Evolutionary conservation across 2,797 vertebrate genomes (phyloP).

Genomic region (Diceros bicornis): DNA sequence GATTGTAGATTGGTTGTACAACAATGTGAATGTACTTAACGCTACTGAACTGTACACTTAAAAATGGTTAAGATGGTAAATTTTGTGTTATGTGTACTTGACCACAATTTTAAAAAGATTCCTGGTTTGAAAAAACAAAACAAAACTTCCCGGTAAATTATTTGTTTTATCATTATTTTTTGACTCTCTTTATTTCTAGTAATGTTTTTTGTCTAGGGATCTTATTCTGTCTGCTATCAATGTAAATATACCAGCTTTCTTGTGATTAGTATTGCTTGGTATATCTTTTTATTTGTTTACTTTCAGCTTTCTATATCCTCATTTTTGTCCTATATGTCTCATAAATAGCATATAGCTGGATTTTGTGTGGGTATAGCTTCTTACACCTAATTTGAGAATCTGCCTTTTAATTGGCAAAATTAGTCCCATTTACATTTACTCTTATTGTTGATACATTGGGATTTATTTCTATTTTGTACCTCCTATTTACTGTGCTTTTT

Average conservation of each 20-base stretch:
- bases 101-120: background rate
- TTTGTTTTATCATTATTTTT: background rate
- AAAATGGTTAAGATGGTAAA: background rate
- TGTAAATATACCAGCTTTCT: background rate
- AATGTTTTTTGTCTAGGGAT: background rate
- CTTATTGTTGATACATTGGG: background rate
- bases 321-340: background rate
- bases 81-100: background rate
- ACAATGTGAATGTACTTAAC: background rate
- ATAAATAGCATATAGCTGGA: background rate
- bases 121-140: background rate
- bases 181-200: background rate
- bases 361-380: background rate
- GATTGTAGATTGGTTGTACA: background rate
- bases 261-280: background rate
- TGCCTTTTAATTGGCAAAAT: constrained; percentile 26
- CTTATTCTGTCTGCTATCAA: constrained; percentile 2
- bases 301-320: background rate
- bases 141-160: background rate
- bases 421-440: background rate
- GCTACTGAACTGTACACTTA: background rate
- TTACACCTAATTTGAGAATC: constrained; percentile 11
- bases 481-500: background rate
- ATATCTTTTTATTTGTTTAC: constrained; percentile 14
- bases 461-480: background rate